phyloP scores from a whole-genome alignment of 2,797 vertebrate species.

The Pangasius sanitwongsei region DNA sequence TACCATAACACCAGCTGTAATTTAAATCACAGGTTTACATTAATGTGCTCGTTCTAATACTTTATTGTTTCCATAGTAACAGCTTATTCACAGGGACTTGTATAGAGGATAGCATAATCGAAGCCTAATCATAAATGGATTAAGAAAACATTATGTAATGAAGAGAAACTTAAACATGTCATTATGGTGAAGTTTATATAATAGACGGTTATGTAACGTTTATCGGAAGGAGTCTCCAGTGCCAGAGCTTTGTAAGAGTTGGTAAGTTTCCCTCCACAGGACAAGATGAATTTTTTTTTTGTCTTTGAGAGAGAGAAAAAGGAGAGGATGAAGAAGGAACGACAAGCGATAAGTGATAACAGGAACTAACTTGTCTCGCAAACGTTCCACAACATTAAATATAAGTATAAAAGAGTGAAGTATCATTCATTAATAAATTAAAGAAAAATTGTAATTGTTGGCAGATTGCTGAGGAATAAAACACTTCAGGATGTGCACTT shows the following conservation, averaged over 20 bases:
- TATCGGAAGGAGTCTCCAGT: background rate
- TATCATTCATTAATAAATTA: background rate
- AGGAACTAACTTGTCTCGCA: no score
- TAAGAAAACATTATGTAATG: background rate
- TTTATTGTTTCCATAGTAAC: no score
- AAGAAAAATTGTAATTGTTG: background rate
- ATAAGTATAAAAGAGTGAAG: background rate
- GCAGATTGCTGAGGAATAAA: background rate
- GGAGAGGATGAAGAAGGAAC: background rate
- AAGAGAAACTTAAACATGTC: background rate
- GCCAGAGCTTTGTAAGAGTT: no score
- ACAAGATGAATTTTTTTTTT: background rate
- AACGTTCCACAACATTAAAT: background rate
- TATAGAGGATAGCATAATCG: no score
- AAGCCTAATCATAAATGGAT: no score
- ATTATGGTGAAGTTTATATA: background rate
- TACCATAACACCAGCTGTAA: background rate
- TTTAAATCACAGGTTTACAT: background rate
- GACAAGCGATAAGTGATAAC: background rate
- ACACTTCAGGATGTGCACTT: background rate
- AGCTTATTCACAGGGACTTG: background rate
- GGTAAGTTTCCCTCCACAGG: background rate
- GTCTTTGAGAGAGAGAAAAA: background rate
- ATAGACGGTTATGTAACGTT: background rate
- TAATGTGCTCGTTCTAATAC: background rate